phyloP scores from a whole-genome alignment of 37 sponge, comb jelly and placozoan species.

The Eunapius fragilis region DNA sequence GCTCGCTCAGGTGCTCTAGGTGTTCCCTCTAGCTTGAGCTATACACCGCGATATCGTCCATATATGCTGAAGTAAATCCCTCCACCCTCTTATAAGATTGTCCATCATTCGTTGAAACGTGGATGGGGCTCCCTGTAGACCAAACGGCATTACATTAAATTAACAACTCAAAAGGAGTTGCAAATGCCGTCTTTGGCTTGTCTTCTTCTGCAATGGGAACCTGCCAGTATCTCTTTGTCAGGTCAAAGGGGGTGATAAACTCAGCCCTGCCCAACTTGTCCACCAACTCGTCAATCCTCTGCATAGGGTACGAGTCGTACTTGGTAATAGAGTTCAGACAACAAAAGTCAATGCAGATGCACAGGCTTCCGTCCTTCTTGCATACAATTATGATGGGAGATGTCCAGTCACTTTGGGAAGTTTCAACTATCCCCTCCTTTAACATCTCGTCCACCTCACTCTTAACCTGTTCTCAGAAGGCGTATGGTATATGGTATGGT shows the following conservation, averaged over 20 bases:
- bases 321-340: conserved; percentile 8
- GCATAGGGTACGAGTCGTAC: conserved; percentile 25
- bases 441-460: conserved; percentile 22
- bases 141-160: conserved; percentile 24
- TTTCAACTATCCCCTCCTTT: not conserved
- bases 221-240: conserved; percentile 11
- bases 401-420: conserved; percentile 19
- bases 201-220: not conserved
- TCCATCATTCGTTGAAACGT: conserved; percentile 17
- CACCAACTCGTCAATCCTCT: not conserved
- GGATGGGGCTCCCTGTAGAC: conserved; percentile 1
- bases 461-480: conserved; percentile 18
- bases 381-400: conserved; percentile 14
- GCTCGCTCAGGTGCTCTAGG: conserved; percentile 4
- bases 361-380: not conserved
- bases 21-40: conserved; percentile 22
- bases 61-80: not conserved
- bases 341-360: conserved; percentile 8
- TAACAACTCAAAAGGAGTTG: conserved; percentile 8
- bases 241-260: conserved; percentile 17
- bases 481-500: conserved; percentile 17
- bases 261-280: conserved; percentile 6
- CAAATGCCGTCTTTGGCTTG: conserved; percentile 10
- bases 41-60: conserved; percentile 18
- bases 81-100: not conserved